A percentile compares a stretch with the other conserved stretches of the same genome.
These are phyloP conservation scores for Sycophila texana DNA, from an alignment of 2,888 invertebrate genomes.

Conservation along the genomic window DNA sequence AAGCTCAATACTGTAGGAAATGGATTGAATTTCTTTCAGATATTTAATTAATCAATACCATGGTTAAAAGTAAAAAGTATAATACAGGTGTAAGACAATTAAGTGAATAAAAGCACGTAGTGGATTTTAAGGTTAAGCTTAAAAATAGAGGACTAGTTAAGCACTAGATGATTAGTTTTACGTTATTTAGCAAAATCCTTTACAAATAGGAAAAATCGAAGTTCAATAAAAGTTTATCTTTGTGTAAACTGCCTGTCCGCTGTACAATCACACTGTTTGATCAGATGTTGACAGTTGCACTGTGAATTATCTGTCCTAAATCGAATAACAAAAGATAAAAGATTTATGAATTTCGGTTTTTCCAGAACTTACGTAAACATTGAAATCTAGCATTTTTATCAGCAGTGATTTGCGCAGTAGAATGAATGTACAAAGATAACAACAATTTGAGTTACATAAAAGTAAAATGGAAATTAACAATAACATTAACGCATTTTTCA, in stretches of 20 bases:
- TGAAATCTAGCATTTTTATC: not conserved
- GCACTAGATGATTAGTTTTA: not conserved
- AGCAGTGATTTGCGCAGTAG: too few species aligned
- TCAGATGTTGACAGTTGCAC: conserved; percentile 17
- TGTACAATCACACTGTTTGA: conserved; percentile 9
- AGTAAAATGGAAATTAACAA: too few species aligned
- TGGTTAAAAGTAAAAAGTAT: too few species aligned
- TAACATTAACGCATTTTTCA: too few species aligned
- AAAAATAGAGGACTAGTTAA: not conserved
- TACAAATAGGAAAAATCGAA: not conserved
- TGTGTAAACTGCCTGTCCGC: not conserved
- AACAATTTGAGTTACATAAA: too few species aligned
- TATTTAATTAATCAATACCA: too few species aligned
- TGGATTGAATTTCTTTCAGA: too few species aligned
- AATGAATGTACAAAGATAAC: too few species aligned
- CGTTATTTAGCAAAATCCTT: not conserved
- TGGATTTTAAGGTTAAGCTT: too few species aligned
- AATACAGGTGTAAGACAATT: too few species aligned
- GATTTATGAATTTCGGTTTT: conserved; percentile 4
- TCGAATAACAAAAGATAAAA: conserved; percentile 10
- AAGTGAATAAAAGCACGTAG: too few species aligned
- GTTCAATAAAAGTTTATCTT: not conserved
- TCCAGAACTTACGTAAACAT: not conserved
- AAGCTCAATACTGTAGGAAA: too few species aligned
- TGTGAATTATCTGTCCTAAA: not conserved